Evolutionary conservation across 2,797 vertebrate genomes (phyloP), one percentile per base, ranked within the genome.

Genomic region (Euthynnus affinis): DNA sequence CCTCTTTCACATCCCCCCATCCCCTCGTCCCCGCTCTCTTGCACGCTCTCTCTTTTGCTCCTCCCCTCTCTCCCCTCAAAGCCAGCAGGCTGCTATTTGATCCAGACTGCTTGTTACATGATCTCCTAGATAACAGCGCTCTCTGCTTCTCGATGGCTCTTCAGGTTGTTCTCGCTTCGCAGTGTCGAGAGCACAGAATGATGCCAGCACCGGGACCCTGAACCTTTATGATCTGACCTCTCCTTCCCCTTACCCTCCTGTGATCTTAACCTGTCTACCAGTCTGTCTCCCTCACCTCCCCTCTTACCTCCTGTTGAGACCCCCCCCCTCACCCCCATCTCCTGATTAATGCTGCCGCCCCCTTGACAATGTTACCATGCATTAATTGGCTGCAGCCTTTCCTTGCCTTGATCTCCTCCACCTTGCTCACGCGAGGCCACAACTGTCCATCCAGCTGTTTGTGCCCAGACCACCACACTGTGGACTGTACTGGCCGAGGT

Each of bases 401-500:
- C 91, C 92, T 96, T 67, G 93, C 92, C 90, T 92, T 96, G 90
- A 90, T 96, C 69, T 94, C 94, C 82, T 92, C 96, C 5, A 86
- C 94, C 42, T 85, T 89, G 78, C 81, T 93, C 4, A 80, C 92
- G 27, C 88, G 74, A 81, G 96, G 90, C 13, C 92, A 93, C 64
- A 91, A 91, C 51, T 99, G 97, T 90, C 97, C 97, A 29, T 88
- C 96, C 71, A 95, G 89, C 88, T 99, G 98, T 90, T 87, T 94
- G 87, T 98, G 98, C 92, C 93, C 95, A 62, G 98, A 97, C 93
- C 96, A 96, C 67, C 97, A 97, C 93, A 98, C 97, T 1, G 96
- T 98, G 89, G 96, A 99, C 87, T 99, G 97, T 93, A 94, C 95
- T 61, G 95, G 94, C 69, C 94, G 93, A 84, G 96, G 96, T 78